A percentile compares a stretch with the other conserved stretches of the same genome.
Conservation (phyloP, 1,140 invertebrate species). For the Holotrichia oblita region DNA sequence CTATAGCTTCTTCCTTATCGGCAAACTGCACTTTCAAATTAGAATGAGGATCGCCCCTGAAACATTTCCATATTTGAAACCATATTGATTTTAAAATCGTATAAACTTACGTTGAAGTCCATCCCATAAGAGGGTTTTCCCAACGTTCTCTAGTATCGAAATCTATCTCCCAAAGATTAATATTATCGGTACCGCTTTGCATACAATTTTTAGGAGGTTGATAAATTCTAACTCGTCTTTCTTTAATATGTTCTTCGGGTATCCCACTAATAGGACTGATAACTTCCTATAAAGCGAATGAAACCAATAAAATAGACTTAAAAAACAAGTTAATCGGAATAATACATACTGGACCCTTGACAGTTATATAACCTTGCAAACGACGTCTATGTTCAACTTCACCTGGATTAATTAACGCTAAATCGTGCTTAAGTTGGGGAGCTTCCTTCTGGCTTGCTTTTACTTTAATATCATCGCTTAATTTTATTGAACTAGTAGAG, state of each 20-base stretch:
- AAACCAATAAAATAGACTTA: neutral
- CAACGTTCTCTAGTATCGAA: conserved; percentile 96
- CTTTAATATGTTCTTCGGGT: conserved; percentile 89
- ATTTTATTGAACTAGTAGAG: conserved; percentile 44
- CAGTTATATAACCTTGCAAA: conserved; percentile 66
- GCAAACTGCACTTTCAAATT: conserved; percentile 88
- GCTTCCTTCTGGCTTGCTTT: conserved; percentile 44
- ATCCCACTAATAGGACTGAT: conserved; percentile 71
- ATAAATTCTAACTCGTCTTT: conserved; percentile 83
- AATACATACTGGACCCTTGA: conserved; percentile 63
- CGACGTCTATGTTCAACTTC: conserved; percentile 65
- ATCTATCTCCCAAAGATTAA: conserved; percentile 90
- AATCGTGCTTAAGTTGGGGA: conserved; percentile 57
- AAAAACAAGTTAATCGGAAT: neutral
- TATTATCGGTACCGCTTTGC: conserved; percentile 96
- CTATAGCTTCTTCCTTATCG: conserved; percentile 86
- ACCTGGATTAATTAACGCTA: conserved; percentile 64
- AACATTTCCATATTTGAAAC: conserved; percentile 46
- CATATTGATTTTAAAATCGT: neutral
- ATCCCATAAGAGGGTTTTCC: conserved; percentile 99
- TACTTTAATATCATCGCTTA: conserved; percentile 40
- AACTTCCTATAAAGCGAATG: conserved; percentile 2
- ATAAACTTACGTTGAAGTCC: conserved; percentile 84
- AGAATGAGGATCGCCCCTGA: conserved; percentile 93
- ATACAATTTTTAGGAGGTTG: conserved; percentile 94